Percentiles rank a stretch among this genome's conserved stretches.
These are phyloP conservation scores for Ailurus styani DNA, from an alignment of 2,113 vertebrate species.

Conservation along the genomic window DNA sequence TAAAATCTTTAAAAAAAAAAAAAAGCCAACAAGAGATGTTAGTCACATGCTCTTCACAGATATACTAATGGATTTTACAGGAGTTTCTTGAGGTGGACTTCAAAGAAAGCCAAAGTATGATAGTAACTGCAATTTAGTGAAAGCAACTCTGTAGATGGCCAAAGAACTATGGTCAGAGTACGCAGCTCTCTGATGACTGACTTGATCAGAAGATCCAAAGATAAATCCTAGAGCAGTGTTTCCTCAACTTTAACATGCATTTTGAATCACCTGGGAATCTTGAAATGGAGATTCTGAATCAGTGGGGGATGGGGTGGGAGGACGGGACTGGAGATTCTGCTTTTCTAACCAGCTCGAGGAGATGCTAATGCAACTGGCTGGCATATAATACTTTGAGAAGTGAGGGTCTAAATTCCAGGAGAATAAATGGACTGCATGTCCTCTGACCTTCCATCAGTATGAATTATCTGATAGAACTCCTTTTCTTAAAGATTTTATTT, in stretches of 20 bases:
- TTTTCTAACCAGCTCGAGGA: background rate
- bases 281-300: background rate
- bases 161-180: background rate
- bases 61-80: background rate
- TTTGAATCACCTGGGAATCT: background rate
- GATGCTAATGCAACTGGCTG: background rate
- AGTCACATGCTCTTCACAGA: background rate
- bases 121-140: background rate
- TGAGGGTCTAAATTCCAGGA: background rate
- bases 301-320: rapidly evolving
- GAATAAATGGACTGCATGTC: background rate
- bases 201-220: background rate
- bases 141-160: background rate
- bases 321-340: background rate
- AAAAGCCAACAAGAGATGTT: background rate
- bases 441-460: background rate
- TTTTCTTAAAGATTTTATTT: background rate
- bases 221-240: background rate
- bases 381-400: background rate
- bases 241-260: background rate
- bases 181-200: background rate
- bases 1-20: too few species aligned
- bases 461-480: background rate
- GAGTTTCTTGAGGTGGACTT: background rate
- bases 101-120: background rate